Evolutionary conservation across 2,888 invertebrate genomes (phyloP).

Genomic region (Hirtodrosophila trivittata): DNA sequence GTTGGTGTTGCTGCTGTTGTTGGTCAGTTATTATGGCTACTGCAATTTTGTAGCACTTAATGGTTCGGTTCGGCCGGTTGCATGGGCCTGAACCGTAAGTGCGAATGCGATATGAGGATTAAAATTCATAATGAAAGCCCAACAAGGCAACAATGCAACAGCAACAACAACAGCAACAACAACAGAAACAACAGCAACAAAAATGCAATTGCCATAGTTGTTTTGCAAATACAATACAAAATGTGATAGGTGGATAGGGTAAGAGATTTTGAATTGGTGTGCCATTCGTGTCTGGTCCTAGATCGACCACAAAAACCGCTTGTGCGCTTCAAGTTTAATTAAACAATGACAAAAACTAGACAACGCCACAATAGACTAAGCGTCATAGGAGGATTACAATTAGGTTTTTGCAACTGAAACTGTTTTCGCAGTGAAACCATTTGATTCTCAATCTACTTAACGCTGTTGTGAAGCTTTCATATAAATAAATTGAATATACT

Average conservation of each 20-base stretch:
- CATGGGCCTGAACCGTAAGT: conserved; percentile 61
- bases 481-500: no score
- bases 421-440: conserved; percentile 2
- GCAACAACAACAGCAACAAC: conserved; percentile 13
- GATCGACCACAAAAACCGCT: conserved; percentile 67
- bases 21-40: conserved; percentile 72
- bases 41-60: conserved; percentile 76
- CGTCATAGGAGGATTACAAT: conserved; percentile 39
- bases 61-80: conserved; percentile 45
- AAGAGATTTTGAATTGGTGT: conserved; percentile 5
- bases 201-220: not conserved
- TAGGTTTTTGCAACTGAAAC: conserved; percentile 25
- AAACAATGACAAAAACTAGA: conserved; percentile 71
- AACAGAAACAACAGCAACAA: conserved; percentile 16
- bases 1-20: conserved; percentile 37
- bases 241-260: conserved; percentile 22
- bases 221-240: conserved; percentile 15
- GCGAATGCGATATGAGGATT: conserved; percentile 79
- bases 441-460: no score
- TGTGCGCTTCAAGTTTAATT: conserved; percentile 75
- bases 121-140: conserved; percentile 76
- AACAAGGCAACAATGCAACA: conserved; percentile 21
- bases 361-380: conserved; percentile 42
- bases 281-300: conserved; percentile 7
- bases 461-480: no score